Base-by-base conservation (phyloP, 2,797 vertebrate genomes). In the Syngnathus acus region DNA sequence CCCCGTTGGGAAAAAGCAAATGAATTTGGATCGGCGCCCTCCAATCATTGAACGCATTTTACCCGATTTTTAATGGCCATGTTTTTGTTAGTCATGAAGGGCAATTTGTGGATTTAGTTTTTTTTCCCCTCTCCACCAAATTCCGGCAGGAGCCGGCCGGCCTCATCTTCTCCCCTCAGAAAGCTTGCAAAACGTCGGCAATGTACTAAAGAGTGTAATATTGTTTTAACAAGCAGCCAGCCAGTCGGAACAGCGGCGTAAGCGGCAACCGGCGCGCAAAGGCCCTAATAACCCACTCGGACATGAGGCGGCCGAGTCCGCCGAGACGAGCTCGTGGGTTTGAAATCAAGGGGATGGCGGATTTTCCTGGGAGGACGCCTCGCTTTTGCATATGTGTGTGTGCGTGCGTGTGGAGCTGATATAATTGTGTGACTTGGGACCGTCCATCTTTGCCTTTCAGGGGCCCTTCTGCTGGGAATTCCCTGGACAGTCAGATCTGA, bases 401-500 rank as follows among this genome's bases (percentile, higher is more conserved):
- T 61, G 53, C 38, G 62, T 65, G 47, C 64, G 60, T 58, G 69
- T 5, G 64, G 68, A 37, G 32, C 83, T 89, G 84, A 87, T 90
- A 88, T 89, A 90, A 91, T 85, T 91, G 88, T 91, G 90, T 92
- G 91, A 92, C 89, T 83, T 89, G 89, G 89, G 90, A 90, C 87
- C 90, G 71, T 91, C 85, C 90, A 84, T 92, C 89, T 92, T 92
- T 92, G 88, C 91, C 87, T 92, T 92, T 82, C 91, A 92, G 91
- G 90, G 90, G 79, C 89, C 91, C 84, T 89, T 92, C 90, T 90
- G 91, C 89, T 92, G 89, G 90, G 91, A 92, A 88, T 89, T 91
- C 86, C 88, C 89, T 67, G 90, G 90, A 91, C 90, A 91, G 88
- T 88, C 88, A 86, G 91, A 92, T 90, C 90, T 91, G 88, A 90